Conservation (phyloP, 2,113 vertebrate species). For the Prionailurus bengalensis region DNA sequence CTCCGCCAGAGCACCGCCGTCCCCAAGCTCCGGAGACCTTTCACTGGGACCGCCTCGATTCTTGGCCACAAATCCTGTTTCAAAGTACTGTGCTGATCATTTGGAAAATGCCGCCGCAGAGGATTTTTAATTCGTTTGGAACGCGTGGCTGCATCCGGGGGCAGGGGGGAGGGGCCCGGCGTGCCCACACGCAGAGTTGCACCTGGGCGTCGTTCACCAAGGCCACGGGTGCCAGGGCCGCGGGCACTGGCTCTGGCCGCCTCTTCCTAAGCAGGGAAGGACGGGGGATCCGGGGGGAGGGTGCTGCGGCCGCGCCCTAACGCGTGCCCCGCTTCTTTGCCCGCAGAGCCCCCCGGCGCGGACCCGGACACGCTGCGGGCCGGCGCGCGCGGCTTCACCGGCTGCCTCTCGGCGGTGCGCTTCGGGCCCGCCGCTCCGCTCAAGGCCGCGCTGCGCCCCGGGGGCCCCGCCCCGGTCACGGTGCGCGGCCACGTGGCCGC, state of each 20-base stretch:
- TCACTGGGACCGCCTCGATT: too few species aligned
- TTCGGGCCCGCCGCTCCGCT: slow-evolving; percentile 93
- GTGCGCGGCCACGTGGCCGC: slow-evolving; percentile 88
- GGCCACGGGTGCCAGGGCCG: not conserved
- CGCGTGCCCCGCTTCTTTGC: slow-evolving; percentile 68
- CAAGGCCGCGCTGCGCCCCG: slow-evolving; percentile 90
- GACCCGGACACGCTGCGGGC: slow-evolving; percentile 90
- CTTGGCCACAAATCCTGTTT: not conserved
- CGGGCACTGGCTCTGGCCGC: not conserved
- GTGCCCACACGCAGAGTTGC: fast-evolving
- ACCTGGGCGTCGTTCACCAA: fast-evolving
- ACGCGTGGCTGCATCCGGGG: fast-evolving
- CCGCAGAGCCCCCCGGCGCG: slow-evolving; percentile 79
- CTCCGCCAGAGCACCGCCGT: not conserved
- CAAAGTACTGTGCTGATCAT: not conserved
- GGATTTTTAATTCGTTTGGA: not conserved
- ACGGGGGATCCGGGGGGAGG: not conserved
- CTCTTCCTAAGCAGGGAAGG: not conserved
- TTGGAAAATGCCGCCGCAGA: not conserved
- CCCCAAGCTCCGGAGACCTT: not conserved
- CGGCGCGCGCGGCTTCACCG: slow-evolving; percentile 91
- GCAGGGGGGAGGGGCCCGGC: not conserved
- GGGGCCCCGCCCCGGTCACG: slow-evolving; percentile 83
- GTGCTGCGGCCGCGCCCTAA: not conserved
- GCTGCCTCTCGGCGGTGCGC: slow-evolving; percentile 94